Evolutionary conservation across 2,888 invertebrate species (phyloP).

Genomic region (Phrixothrix hirtus): DNA sequence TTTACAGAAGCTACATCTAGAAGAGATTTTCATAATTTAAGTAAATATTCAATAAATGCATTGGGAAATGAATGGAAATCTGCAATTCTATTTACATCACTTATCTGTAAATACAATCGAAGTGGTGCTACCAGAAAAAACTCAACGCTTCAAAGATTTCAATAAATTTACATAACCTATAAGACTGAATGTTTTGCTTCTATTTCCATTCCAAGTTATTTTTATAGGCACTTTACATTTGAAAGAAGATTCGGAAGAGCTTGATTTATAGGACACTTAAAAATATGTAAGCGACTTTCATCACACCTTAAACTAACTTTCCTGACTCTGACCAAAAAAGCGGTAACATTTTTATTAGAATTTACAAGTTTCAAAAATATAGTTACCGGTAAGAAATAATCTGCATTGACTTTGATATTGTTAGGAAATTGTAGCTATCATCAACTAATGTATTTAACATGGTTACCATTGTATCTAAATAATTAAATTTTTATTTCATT

Average conservation of each 20-base stretch:
- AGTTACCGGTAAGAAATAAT: no score
- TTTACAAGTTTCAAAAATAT: no score
- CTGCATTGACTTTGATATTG: no score
- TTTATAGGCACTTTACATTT: constrained; percentile 27
- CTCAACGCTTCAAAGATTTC: constrained; percentile 42
- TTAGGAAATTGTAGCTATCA: no score
- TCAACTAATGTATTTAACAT: no score
- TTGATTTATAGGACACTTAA: constrained; percentile 24
- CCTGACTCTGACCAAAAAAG: no score
- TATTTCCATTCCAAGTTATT: constrained; percentile 28
- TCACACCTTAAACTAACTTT: no score
- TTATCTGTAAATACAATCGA: constrained; percentile 44
- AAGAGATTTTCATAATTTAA: constrained; percentile 16
- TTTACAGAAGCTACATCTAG: no score
- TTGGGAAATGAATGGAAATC: constrained; percentile 38
- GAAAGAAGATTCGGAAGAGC: constrained; percentile 22
- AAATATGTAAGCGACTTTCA: constrained; percentile 18
- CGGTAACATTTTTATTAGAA: no score
- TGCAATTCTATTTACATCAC: constrained; percentile 50
- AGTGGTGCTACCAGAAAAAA: constrained; percentile 37
- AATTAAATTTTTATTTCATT: no score
- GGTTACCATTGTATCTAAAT: no score
- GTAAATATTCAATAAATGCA: constrained; percentile 8
- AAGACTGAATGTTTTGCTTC: constrained; percentile 28
- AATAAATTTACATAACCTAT: constrained; percentile 48